Conservation (phyloP, 2,888 invertebrate genomes). For the Atethmia centrago region DNA sequence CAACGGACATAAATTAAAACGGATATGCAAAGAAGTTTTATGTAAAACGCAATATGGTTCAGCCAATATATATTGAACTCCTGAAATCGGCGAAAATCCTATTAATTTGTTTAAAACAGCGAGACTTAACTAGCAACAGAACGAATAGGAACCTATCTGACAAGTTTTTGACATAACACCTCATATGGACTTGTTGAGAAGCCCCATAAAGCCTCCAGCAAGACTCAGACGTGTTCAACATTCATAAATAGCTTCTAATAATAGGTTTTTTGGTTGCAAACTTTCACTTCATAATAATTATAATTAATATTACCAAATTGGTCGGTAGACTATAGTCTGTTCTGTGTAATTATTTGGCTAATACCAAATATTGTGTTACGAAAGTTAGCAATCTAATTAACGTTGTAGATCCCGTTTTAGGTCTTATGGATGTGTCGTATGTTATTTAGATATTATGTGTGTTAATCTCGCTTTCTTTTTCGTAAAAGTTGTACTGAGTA, state of each 20-base stretch:
- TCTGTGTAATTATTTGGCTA: conserved; percentile 58
- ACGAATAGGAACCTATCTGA: neutral
- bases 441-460: conserved; percentile 13
- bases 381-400: conserved; percentile 44
- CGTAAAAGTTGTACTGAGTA: conserved; percentile 12
- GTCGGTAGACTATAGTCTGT: neutral
- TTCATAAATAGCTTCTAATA: conserved; percentile 64
- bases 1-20: conserved; percentile 17
- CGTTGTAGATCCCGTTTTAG: conserved; percentile 42
- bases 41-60: conserved; percentile 10
- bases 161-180: conserved; percentile 8
- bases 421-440: conserved; percentile 5
- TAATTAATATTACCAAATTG: conserved; percentile 56
- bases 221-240: conserved; percentile 29
- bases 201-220: conserved; percentile 27
- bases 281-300: conserved; percentile 64
- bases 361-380: conserved; percentile 50
- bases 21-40: conserved; percentile 28
- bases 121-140: neutral
- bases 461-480: conserved; percentile 36
- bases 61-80: neutral
- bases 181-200: neutral
- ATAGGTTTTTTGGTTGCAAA: conserved; percentile 58
- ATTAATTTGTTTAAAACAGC: neutral
- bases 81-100: neutral